Base-by-base conservation (phyloP, 2,888 invertebrate species). In the Arenicola marina region DNA sequence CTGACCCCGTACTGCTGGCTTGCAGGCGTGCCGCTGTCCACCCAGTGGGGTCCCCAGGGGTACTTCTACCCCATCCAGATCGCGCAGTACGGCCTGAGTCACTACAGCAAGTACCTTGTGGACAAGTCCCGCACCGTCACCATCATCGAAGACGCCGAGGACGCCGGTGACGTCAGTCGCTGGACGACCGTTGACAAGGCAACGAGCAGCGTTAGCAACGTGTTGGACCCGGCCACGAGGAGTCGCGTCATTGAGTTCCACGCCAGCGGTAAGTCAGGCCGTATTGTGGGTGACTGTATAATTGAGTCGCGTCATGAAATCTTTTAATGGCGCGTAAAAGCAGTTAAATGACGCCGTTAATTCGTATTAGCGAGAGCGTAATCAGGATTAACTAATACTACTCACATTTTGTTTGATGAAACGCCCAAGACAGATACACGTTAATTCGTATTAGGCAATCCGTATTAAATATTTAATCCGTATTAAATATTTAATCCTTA, bases 21-120 rank as follows among this genome's bases (percentile, higher is more conserved):
- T 65, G 4, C 67, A 83, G 83, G 82, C 61, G 83, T 84, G 1
- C 84, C 84, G 0, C 67, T 84, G n/a, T 83, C 83, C 1, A 81
- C 79, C 4, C 84, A 84, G 80, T 99, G 99, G 99, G 93, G 95
- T 75, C 90, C 91, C 38, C 89, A 89, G 67, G 98, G 98, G 0
- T 97, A 98, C 84, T 95, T 91, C 84, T 99, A 99, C 85, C 96
- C 98, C 0, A 98, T 96, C 1, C 98, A 99, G 86, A 96, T 99
- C 71, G 96, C 98, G 4, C 99, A 99, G 83, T 99, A 94, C 83
- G 99, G 95, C 0, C 85, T 99, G 61, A 93, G 96, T 11, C 99
- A 99, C 85, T 99, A 95, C 84, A 95, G 95, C 84, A 96, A 97
- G 84, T 92, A 93, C 83, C 84, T 96, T 18, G 92, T 91, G 0